Conservation (phyloP, 2,113 vertebrate genomes). For the Triplophysa rosa region DNA sequence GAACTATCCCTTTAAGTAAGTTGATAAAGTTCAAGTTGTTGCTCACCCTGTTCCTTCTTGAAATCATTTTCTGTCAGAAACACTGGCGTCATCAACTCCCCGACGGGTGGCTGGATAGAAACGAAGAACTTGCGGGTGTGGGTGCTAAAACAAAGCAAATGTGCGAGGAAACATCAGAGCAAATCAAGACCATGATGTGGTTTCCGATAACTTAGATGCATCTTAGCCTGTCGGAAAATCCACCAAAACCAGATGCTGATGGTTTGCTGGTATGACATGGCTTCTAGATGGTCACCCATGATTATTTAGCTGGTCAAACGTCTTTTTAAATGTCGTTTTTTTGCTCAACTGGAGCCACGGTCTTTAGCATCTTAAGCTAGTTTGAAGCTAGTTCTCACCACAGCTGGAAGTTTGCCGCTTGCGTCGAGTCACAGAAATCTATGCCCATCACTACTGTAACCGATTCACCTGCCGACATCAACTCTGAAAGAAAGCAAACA, state of each 20-base stretch:
- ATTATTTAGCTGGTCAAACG: background rate
- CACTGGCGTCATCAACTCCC: constrained; percentile 90
- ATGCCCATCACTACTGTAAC: constrained; percentile 87
- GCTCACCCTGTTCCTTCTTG: constrained; percentile 94
- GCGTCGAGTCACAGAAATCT: constrained; percentile 96
- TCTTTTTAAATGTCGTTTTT: too few species aligned
- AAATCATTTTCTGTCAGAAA: constrained; percentile 98
- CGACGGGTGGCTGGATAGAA: constrained; percentile 93
- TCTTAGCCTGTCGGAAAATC: background rate
- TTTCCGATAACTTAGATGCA: background rate
- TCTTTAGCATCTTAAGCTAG: too few species aligned
- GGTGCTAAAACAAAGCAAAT: constrained; percentile 74
- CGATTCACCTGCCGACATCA: constrained; percentile 81
- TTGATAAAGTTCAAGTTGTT: background rate
- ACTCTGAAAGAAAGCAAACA: constrained; percentile 71
- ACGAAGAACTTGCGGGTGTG: constrained; percentile 92
- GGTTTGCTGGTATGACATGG: background rate
- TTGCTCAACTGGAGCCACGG: too few species aligned
- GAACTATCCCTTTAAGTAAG: too few species aligned
- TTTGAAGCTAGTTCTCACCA: constrained; percentile 76
- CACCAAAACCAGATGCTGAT: background rate
- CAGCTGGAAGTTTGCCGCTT: constrained; percentile 95
- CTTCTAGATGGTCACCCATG: background rate
- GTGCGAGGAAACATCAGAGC: background rate
- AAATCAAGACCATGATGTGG: background rate